Evolutionary conservation across 64 coral and sea anemone genomes (phyloP).

Genomic region (Pocillopora damicornis): DNA sequence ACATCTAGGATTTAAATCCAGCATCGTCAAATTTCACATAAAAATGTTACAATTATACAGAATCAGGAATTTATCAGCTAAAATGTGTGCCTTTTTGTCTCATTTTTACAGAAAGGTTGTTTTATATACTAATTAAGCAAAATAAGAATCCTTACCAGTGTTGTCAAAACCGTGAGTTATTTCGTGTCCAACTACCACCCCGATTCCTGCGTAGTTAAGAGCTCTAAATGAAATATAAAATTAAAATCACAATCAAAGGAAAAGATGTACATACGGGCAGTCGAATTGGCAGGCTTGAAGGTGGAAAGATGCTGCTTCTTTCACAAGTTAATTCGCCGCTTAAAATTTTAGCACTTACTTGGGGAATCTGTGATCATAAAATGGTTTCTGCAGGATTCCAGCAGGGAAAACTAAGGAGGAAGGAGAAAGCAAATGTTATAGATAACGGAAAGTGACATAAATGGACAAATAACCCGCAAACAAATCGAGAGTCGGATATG

Average conservation of each 20-base stretch:
- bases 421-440: not conserved
- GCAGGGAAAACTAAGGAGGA: constrained; percentile 62
- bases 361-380: constrained; percentile 66
- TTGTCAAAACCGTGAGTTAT: constrained; percentile 91
- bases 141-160: constrained; percentile 62
- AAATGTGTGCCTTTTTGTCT: too few relatives aligned
- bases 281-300: too few relatives aligned
- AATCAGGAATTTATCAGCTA: too few relatives aligned
- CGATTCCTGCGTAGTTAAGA: constrained; percentile 88
- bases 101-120: too few relatives aligned
- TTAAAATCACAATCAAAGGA: not conserved
- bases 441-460: not conserved
- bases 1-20: too few relatives aligned
- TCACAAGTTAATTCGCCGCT: too few relatives aligned
- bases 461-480: too few relatives aligned
- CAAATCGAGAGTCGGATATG: too few relatives aligned
- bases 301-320: too few relatives aligned
- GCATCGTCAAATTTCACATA: too few relatives aligned
- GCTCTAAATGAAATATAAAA: constrained; percentile 45
- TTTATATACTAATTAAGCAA: not conserved
- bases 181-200: constrained; percentile 87
- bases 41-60: too few relatives aligned
- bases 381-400: constrained; percentile 88
- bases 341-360: constrained; percentile 56
- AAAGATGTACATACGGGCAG: too few relatives aligned